Base-by-base conservation (phyloP, 2,888 invertebrate species). In the Mimumesa dahlbomi region DNA sequence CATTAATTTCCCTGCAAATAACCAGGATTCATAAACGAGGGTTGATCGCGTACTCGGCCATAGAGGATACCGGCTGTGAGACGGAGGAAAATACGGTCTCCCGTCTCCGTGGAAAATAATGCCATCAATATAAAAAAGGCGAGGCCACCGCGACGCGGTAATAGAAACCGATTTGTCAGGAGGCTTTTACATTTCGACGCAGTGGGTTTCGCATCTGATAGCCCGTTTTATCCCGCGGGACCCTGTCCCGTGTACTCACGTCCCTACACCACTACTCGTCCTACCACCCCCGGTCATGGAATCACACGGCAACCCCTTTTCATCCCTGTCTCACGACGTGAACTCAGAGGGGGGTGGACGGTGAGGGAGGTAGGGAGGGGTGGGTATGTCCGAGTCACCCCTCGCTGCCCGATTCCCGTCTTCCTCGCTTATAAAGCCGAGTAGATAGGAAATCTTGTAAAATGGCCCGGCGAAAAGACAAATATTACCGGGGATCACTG, bases 131-230 rank as follows among this genome's bases (percentile, higher is more conserved):
- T 84, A 81, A 81, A 80, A 77, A 69, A 71, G 76, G 79, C 77
- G 75, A 78, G 58, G 4, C 81, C 65, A 61, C 50, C 79, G 46
- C 74, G 73, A 67, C 62, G 59, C 73, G 77, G 85, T 85, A 85
- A 85, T 85, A 85, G 85, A 85, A 85, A 85, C 79, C 86, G 85
- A 85, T 85, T 85, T 85, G 85, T 85, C 86, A 86, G 83, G 84
- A 78, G 81, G 85, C 86, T 83, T 86, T 85, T 85, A 86, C 85
- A 86, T 85, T 85, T 85, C 85, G 81, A 83, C 85, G 82, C 83
- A 76, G 73, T 64, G 81, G 81, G 74, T 79, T 79, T 82, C 75
- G 75, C 80, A 84, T 83, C 84, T 81, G 85, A 85, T 85, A 85
- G 83, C 81, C 82, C 79, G 83, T 77, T 81, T 82, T 82, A 85